Base-by-base conservation (phyloP, 2,888 invertebrate species). In the Ypsolopha sequella region DNA sequence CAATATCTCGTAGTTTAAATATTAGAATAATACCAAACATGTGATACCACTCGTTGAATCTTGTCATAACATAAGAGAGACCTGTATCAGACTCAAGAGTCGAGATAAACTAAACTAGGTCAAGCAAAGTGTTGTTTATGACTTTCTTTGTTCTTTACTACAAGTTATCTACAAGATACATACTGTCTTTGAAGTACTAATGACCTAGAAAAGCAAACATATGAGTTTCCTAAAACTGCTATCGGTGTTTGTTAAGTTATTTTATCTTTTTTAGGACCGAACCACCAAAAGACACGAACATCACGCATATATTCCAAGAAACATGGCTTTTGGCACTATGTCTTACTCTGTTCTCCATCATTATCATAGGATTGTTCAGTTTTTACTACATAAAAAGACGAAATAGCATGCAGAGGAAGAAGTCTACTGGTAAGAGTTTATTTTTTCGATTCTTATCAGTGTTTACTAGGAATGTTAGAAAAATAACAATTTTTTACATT, bases 261-360 rank as follows among this genome's bases (percentile, higher is more conserved):
- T 24, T 24, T 24, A 24, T 47, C 36, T 47, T 10, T 47, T 47
- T 47, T 65, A 86, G 85, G 62, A 84, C 85, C 38, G 85, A 86
- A 66, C 82, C 85, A 13, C 85, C 85, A 38, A 80, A 80, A 57
- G 85, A 85, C 55, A 69, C 77, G n/a, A 74, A 71, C 53, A 78
- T 82, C 51, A 76, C 82, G 34, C 78, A 80, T 58, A 70, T 85
- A 60, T 70, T 86, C 55, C 80, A 80, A 64, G 85, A 86, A 60
- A 85, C 85, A 7, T 86, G 85, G 85, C 65, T 86, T 24, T 66
- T 86, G 44, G 84, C 78, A 47, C 70, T 86, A 13, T 78, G 82
- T 38, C 65, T 86, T 34, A 80, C 76, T 41, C 59, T 82, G 38
- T 79, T 85, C 63, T 76, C 77, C 6, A 62, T 85, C 44, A 82